Base-by-base conservation (phyloP, 2,797 vertebrate species). In the Botia almorhae region DNA sequence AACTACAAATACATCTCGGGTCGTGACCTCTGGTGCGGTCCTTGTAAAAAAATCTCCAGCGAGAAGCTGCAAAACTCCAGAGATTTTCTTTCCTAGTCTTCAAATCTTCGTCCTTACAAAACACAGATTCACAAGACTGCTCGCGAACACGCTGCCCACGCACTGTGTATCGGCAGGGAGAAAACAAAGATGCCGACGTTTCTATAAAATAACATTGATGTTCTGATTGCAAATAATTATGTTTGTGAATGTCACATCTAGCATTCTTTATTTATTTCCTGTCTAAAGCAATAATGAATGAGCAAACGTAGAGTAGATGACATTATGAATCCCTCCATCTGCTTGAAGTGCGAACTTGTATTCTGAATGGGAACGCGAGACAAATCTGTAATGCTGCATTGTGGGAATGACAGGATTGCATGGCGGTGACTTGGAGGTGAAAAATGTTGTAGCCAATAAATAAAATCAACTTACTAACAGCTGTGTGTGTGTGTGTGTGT, bases 221-320 rank as follows among this genome's bases (percentile, higher is more conserved):
- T 43, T 43, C 55, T 58, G 11, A 58, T 6, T 61, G 26, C 13
- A 61, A 61, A 61, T 61, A 26, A 58, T 53, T 23, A 46, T 2
- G 43, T 74, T 70, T 61, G 55, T 33, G 13, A 58, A 60, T 76
- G 75, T 55, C 60, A 61, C 63, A 50, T 76, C 19, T 33, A 61
- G 39, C 7, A 43, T 43, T 73, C 67, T 36, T 39, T 63, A 23
- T 6, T 36, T 19, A 29, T 68, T 72, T 14, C 69, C 33, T 48
- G 36, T 69, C 16, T 63, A 26, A 33, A 63, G 76, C 71, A 26
- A 73, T 46, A 53, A 81, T 55, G 74, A 78, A 81, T 69, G 23
- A 77, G 26, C 33, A 3, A 16, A 61, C 8, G 53, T 74, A 74
- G 63, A 67, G 64, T 64, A 74, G 23, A 19, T 50, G n/a, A 21